Evolutionary conservation across 2,888 invertebrate species (phyloP).

Genomic region (Caradrina kadenii): DNA sequence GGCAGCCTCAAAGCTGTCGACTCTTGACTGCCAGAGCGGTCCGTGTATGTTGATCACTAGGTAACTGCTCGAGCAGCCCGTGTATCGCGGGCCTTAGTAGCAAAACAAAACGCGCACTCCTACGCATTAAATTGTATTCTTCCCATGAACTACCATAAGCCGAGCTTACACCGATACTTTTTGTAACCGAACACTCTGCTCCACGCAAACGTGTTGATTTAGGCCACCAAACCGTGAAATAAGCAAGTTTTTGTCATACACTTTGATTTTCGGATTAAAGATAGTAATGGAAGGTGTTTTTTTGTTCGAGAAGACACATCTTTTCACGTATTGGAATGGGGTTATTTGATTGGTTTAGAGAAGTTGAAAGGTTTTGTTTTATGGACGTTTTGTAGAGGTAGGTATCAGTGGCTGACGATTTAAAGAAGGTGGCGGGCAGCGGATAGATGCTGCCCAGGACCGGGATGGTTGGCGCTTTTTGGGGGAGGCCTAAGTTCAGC

Average conservation of each 20-base stretch:
- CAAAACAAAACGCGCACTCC: constrained; percentile 19
- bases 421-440: too few relatives aligned
- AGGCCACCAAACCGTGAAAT: constrained; percentile 64
- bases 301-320: constrained; percentile 20
- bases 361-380: neutral
- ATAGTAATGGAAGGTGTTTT: constrained; percentile 19
- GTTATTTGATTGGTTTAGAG: constrained; percentile 1
- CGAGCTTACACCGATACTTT: constrained; percentile 49
- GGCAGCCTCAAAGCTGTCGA: too few relatives aligned
- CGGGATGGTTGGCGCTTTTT: too few relatives aligned
- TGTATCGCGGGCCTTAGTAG: too few relatives aligned
- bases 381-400: neutral
- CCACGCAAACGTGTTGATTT: constrained; percentile 63
- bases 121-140: constrained; percentile 12
- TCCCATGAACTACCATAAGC: constrained; percentile 35
- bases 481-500: too few relatives aligned
- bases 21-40: too few relatives aligned
- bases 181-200: constrained; percentile 53
- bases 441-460: too few relatives aligned
- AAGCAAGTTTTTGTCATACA: constrained; percentile 53
- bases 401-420: neutral
- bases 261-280: constrained; percentile 51
- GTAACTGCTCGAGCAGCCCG: too few relatives aligned
- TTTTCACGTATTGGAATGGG: constrained; percentile 30
- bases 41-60: too few relatives aligned